These are phyloP conservation scores for Protodeltote pygarga DNA, from an alignment of 2,888 invertebrate genomes.

Conservation along the genomic window DNA sequence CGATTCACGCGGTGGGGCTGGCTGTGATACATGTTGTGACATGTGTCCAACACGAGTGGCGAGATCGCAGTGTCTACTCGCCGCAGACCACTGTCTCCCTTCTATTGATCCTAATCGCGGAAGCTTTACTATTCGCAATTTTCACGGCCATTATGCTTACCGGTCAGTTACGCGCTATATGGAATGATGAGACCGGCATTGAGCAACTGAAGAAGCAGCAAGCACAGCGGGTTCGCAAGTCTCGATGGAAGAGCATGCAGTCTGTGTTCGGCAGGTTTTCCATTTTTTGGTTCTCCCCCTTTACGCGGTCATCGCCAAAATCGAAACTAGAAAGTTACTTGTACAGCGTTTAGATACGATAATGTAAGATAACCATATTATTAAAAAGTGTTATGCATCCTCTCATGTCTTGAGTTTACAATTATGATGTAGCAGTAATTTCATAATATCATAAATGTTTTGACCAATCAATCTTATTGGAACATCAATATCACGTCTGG, in stretches of 20 bases:
- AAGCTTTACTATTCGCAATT: constrained; percentile 98
- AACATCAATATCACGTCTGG: constrained; percentile 25
- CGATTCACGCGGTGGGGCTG: constrained; percentile 96
- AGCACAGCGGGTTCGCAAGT: constrained; percentile 96
- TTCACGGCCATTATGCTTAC: constrained; percentile 99
- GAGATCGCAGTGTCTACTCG: constrained; percentile 96
- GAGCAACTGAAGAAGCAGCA: constrained; percentile 99
- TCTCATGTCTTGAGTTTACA: constrained; percentile 40
- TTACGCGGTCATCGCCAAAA: constrained; percentile 93
- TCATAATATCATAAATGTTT: constrained; percentile 20
- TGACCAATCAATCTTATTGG: constrained; percentile 52
- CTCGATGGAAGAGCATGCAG: constrained; percentile 97
- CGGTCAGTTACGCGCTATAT: constrained; percentile 98
- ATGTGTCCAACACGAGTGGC: constrained; percentile 98
- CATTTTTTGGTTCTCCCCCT: constrained; percentile 97
- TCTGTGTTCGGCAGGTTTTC: constrained; percentile 99
- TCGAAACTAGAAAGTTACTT: constrained; percentile 93
- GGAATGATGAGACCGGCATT: constrained; percentile 99
- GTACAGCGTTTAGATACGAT: constrained; percentile 91
- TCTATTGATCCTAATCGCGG: constrained; percentile 96
- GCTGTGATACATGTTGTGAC: constrained; percentile 97
- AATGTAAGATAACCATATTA: constrained; percentile 15
- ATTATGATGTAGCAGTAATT: constrained; percentile 29
- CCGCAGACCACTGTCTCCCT: constrained; percentile 98
- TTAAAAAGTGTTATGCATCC: constrained; percentile 19